Conservation (phyloP, 2,888 invertebrate genomes). For the Bugula neritina region DNA sequence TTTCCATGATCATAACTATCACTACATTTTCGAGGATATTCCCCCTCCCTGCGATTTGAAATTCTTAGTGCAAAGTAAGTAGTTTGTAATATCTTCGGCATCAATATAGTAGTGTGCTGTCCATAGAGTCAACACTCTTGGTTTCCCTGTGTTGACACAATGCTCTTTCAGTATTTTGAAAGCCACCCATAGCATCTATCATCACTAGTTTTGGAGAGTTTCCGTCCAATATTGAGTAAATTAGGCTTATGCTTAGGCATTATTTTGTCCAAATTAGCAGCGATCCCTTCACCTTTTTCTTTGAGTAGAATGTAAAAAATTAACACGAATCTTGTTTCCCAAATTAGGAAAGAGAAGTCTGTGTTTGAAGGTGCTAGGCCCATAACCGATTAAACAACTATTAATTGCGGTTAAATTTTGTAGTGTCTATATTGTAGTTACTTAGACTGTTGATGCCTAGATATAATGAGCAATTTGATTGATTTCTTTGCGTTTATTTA, state of each 20-base stretch:
- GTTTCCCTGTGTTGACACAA: slow-evolving; percentile 17
- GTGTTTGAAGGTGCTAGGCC: too few species aligned
- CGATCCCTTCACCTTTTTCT: too few species aligned
- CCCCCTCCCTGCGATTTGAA: neutral
- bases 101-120: neutral
- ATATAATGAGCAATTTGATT: too few species aligned
- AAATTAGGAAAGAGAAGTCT: too few species aligned
- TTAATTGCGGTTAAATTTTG: too few species aligned
- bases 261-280: too few species aligned
- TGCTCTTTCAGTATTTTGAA: slow-evolving; percentile 24
- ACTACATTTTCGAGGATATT: neutral
- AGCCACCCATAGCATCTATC: neutral
- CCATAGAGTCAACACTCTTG: neutral
- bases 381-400: too few species aligned
- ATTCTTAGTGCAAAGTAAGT: neutral
- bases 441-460: too few species aligned
- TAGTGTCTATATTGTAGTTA: too few species aligned
- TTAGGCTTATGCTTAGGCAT: neutral
- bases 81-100: neutral
- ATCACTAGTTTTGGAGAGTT: neutral
- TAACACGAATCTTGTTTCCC: too few species aligned
- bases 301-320: too few species aligned
- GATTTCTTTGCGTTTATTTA: too few species aligned
- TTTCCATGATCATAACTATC: neutral
- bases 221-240: slow-evolving; percentile 2